Conservation (phyloP, 1,140 invertebrate genomes). For the Drosophila watanabei region DNA sequence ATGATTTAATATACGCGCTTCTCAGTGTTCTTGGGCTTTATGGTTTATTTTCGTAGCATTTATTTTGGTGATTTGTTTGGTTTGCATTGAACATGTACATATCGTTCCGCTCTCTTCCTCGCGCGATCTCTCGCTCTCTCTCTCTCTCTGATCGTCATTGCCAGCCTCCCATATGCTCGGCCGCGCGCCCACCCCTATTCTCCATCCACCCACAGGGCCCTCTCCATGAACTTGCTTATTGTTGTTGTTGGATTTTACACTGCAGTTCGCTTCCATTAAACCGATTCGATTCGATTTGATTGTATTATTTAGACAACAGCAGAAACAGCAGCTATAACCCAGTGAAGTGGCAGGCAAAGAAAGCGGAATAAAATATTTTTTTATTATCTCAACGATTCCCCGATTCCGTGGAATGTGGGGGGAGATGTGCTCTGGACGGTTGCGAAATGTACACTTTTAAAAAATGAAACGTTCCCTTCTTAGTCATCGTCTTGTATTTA, state of each 20-base stretch:
- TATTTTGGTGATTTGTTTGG: constrained; percentile 77
- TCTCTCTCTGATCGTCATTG: constrained; percentile 24
- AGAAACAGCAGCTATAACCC: constrained; percentile 22
- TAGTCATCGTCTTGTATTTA: constrained; percentile 23
- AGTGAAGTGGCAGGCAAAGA: constrained; percentile 13
- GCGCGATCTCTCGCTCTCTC: constrained; percentile 14
- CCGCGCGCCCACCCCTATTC: constrained; percentile 2
- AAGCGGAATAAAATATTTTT: constrained; percentile 38
- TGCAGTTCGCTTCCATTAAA: constrained; percentile 34
- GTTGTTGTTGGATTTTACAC: constrained; percentile 18
- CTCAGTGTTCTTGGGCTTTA: constrained; percentile 62
- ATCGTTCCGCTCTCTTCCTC: constrained; percentile 34
- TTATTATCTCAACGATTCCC: constrained; percentile 42
- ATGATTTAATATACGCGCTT: constrained; percentile 39
- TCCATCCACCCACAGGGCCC: constrained; percentile 24
- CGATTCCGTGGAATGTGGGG: constrained; percentile 36
- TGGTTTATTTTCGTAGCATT: constrained; percentile 75
- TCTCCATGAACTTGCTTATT: constrained; percentile 32
- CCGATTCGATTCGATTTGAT: constrained; percentile 26
- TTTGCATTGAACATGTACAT: constrained; percentile 60
- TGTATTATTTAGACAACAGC: constrained; percentile 39
- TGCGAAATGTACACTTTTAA: constrained; percentile 26
- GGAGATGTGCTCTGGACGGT: constrained; percentile 19
- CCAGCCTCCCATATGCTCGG: constrained; percentile 8
- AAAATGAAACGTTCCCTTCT: constrained; percentile 24